A percentile compares a stretch with the other conserved stretches of the same genome.
phyloP scores from a whole-genome alignment of 2,113 vertebrate genomes.

The Ardeotis arabs region DNA sequence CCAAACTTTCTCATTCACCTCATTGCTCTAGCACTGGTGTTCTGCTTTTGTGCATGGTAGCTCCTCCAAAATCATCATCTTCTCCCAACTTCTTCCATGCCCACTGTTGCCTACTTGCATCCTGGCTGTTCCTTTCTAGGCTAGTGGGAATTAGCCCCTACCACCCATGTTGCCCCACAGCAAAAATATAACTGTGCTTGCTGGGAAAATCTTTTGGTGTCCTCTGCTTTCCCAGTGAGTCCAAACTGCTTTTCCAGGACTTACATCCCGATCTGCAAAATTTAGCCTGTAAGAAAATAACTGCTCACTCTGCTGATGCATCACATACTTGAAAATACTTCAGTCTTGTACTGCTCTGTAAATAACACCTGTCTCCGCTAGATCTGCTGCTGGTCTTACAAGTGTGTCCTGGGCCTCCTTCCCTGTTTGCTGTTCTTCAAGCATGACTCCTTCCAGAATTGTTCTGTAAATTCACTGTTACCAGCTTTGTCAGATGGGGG shows the following conservation, averaged over 20 bases:
- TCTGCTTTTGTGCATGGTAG: background rate
- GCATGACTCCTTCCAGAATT: background rate
- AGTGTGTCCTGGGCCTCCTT: background rate
- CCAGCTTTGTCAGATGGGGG: background rate
- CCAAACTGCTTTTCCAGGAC: background rate
- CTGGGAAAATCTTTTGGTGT: background rate
- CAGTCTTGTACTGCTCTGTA: background rate
- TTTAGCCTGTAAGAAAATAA: background rate
- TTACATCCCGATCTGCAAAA: background rate
- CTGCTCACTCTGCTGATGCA: background rate
- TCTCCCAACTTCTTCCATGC: background rate
- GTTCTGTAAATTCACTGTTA: background rate
- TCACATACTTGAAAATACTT: background rate
- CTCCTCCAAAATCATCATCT: background rate
- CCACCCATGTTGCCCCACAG: background rate
- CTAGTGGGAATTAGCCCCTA: background rate
- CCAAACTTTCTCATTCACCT: constrained; percentile 26
- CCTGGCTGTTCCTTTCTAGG: background rate
- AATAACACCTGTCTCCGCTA: background rate
- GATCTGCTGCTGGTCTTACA: background rate
- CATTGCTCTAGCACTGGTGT: background rate
- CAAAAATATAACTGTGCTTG: background rate
- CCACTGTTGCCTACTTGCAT: background rate
- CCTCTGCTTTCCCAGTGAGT: background rate
- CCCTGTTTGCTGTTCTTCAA: background rate